phyloP scores from a whole-genome alignment of 2,113 vertebrate genomes.

The Tyrannus savana region DNA sequence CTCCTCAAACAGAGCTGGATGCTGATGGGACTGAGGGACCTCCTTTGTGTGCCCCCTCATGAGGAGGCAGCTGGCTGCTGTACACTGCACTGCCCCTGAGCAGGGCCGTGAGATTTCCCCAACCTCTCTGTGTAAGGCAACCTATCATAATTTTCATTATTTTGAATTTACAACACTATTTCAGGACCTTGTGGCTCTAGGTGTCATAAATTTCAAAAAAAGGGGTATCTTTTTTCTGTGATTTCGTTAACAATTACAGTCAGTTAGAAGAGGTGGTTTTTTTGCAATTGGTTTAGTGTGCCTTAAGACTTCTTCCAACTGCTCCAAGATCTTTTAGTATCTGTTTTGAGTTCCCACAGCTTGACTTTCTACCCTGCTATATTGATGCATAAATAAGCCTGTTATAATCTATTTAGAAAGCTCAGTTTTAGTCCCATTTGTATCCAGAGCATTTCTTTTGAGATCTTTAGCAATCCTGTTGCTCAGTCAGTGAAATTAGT shows the following conservation, averaged over 20 bases:
- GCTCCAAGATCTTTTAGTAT: not conserved
- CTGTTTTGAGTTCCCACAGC: not conserved
- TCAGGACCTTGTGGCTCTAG: not conserved
- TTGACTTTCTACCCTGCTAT: not conserved
- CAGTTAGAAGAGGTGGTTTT: not conserved
- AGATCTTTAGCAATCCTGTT: constrained; percentile 6
- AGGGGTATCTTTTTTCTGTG: not conserved
- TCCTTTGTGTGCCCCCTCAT: not conserved
- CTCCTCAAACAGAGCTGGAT: not conserved
- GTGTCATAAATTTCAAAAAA: not conserved
- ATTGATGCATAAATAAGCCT: not conserved
- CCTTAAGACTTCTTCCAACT: not conserved
- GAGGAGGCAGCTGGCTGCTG: fast-evolving
- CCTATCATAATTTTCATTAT: not conserved
- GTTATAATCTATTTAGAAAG: not conserved
- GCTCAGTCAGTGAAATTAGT: constrained; percentile 19
- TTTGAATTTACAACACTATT: not conserved
- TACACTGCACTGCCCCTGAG: fast-evolving
- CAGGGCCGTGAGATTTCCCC: not conserved
- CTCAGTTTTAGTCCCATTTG: constrained; percentile 12
- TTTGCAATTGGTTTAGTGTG: not conserved
- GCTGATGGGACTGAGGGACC: not conserved
- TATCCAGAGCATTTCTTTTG: not conserved
- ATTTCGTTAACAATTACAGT: not conserved
- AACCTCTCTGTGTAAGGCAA: not conserved